Conservation (phyloP, 2,797 vertebrate genomes). For the Syndactyla subalaris region DNA sequence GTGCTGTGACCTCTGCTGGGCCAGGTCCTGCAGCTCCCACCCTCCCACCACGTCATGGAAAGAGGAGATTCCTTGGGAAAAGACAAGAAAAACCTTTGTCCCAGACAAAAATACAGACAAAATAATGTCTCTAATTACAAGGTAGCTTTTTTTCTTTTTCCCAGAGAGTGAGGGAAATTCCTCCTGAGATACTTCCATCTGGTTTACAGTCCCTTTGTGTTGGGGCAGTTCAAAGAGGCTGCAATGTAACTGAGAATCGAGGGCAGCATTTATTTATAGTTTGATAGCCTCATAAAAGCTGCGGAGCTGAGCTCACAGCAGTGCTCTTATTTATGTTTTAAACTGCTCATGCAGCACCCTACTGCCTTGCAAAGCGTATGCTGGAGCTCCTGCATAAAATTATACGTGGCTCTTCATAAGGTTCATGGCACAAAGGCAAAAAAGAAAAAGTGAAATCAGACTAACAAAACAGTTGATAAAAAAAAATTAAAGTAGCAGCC, state of each 20-base stretch:
- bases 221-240: conserved; percentile 40
- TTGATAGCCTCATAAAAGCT: conserved; percentile 36
- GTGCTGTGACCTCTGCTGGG: conserved; percentile 36
- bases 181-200: conserved; percentile 33
- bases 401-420: neutral
- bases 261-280: conserved; percentile 64
- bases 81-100: neutral
- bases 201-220: neutral
- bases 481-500: conserved; percentile 10
- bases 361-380: neutral
- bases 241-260: conserved; percentile 42
- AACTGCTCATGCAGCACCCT: conserved; percentile 16
- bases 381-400: neutral
- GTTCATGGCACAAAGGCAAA: neutral
- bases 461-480: conserved; percentile 12
- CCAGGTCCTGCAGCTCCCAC: conserved; percentile 23
- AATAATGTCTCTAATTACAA: conserved; percentile 30
- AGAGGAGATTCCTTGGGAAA: neutral
- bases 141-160: neutral
- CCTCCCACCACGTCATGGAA: neutral
- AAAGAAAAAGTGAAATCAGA: neutral
- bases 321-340: conserved; percentile 58
- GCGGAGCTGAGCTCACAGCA: conserved; percentile 44
- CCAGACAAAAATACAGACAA: conserved; percentile 15
- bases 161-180: conserved; percentile 22